Evolutionary conservation across 1,140 invertebrate species (phyloP), one percentile per base, ranked within the genome.

Genomic region (Lineus longissimus): DNA sequence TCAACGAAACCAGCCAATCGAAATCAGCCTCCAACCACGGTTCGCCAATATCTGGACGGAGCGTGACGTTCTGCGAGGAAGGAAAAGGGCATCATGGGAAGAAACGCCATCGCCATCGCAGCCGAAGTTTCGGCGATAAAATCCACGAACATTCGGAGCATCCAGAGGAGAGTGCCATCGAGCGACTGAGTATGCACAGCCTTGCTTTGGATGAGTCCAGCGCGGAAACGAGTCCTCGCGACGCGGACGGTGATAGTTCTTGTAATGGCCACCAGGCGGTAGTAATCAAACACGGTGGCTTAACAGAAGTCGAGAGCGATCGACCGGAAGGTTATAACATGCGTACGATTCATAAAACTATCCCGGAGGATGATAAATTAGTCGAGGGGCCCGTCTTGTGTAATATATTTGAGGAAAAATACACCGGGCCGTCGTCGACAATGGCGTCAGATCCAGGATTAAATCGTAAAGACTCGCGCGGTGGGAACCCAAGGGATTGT

Each of bases 261-360:
- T 23, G n/a, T 51, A 51, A 51, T 51, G n/a, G 19, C 19, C n/a
- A 19, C 47, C 25, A 19, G 47, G 25, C 6, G 19, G n/a, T 4
- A 27, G 6, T 23, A n/a, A 4, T 23, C 4, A 51, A 9, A n/a
- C 9, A 19, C n/a, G 9, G n/a, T 9, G 25, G 25, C 17, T 56
- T 77, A 58, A 74, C 74, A 1, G 69, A 77, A 43, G 74, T 77
- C 2, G 76, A 77, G 41, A 75, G 58, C 25, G 74, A 76, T 61
- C 64, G 64, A 47, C 73, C 73, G 1, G 31, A 23, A 51, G n/a
- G 9, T 27, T 19, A 23, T 19, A 23, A 19, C 19, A 19, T 9
- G n/a, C n/a, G 19, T 9, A 27, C 47, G 47, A 23, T 51, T 6
- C 47, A 23, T 9, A 51, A 51, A 51, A 36, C 33, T 7, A 36